Evolutionary conservation across 1,140 invertebrate species (phyloP).

Genomic region (Hesperophylax magnus): DNA sequence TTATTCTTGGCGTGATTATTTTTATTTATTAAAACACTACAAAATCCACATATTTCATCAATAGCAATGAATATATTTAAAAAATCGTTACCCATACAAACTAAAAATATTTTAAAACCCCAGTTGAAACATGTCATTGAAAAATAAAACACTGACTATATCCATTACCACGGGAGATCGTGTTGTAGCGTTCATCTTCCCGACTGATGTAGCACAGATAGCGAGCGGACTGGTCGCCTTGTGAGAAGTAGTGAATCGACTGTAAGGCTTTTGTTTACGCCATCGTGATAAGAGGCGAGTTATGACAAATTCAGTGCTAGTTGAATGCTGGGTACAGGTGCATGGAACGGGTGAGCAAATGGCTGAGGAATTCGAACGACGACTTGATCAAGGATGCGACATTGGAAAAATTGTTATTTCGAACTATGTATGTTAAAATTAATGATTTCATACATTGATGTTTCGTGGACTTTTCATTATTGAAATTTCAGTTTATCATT

Average conservation of each 20-base stretch:
- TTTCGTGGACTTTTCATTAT: too few species aligned
- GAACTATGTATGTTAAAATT: too few species aligned
- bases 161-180: slow-evolving; percentile 37
- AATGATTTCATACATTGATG: too few species aligned
- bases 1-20: too few species aligned
- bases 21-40: too few species aligned
- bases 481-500: too few species aligned
- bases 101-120: too few species aligned
- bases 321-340: slow-evolving; percentile 42
- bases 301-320: slow-evolving; percentile 51
- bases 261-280: slow-evolving; percentile 44
- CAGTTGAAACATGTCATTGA: too few species aligned
- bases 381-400: not conserved
- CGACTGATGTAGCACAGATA: slow-evolving; percentile 47
- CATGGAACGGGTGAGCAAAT: slow-evolving; percentile 38
- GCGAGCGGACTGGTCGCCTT: slow-evolving; percentile 31
- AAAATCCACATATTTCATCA: too few species aligned
- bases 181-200: slow-evolving; percentile 37
- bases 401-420: too few species aligned
- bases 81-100: too few species aligned
- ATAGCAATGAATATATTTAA: too few species aligned
- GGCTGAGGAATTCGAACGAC: slow-evolving; percentile 24
- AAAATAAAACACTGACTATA: not conserved
- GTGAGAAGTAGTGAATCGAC: slow-evolving; percentile 29
- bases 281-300: slow-evolving; percentile 52